These are phyloP conservation scores for Balanococcus diminutus DNA, from an alignment of 2,888 invertebrate species.

Conservation along the genomic window DNA sequence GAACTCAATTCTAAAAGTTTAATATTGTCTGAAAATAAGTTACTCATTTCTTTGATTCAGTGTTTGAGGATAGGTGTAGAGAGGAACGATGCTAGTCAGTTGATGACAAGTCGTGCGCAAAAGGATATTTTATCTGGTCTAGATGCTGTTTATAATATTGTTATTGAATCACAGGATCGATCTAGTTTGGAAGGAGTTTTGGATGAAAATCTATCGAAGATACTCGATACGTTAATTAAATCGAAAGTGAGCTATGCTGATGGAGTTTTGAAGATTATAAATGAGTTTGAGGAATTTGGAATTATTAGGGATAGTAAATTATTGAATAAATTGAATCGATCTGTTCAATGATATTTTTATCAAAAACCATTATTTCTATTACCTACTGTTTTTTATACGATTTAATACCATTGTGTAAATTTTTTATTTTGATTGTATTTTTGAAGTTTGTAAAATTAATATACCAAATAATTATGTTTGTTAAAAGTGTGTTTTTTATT, in stretches of 20 bases:
- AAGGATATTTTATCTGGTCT: background rate
- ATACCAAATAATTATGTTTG: too few species aligned
- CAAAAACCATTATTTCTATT: too few species aligned
- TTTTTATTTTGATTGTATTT: too few species aligned
- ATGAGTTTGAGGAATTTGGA: background rate
- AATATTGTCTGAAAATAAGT: background rate
- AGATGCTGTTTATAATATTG: background rate
- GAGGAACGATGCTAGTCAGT: background rate
- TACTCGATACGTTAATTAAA: background rate
- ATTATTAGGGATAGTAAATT: too few species aligned
- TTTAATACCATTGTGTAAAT: too few species aligned
- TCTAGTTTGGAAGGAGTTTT: background rate
- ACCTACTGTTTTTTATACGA: too few species aligned
- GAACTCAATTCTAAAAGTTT: background rate
- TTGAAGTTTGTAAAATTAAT: too few species aligned
- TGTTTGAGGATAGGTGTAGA: background rate
- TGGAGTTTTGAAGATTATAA: background rate
- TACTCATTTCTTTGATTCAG: background rate
- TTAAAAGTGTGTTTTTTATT: too few species aligned
- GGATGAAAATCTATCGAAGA: background rate
- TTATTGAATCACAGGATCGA: background rate
- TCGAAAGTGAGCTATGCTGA: background rate
- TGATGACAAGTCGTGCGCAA: background rate
- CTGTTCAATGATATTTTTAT: too few species aligned
- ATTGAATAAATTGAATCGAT: too few species aligned